These are phyloP conservation scores for Dromas ardeola DNA, from an alignment of 2,113 vertebrate species.

Conservation along the genomic window DNA sequence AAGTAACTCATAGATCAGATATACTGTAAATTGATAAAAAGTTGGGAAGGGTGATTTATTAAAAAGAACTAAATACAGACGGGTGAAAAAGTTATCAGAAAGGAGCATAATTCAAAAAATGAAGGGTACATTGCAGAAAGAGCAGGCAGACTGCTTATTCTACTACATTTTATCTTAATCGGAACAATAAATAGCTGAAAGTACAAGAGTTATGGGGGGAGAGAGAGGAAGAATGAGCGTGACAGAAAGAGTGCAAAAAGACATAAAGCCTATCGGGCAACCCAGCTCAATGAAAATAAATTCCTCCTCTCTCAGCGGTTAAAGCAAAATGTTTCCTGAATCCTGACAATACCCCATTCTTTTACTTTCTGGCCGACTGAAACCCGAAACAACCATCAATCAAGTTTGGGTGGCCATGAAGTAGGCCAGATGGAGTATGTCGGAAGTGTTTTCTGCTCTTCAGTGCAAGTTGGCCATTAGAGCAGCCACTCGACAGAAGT, in stretches of 20 bases:
- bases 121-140: background rate
- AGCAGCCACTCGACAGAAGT: background rate
- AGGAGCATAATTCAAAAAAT: background rate
- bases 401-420: background rate
- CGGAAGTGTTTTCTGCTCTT: background rate
- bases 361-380: background rate
- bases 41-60: background rate
- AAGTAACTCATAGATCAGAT: background rate
- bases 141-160: background rate
- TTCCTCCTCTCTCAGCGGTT: background rate
- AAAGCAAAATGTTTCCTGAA: constrained; percentile 13
- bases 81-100: background rate
- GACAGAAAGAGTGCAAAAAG: background rate
- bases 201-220: background rate
- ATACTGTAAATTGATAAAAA: background rate
- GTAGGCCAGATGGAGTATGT: background rate
- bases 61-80: background rate
- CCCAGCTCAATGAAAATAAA: background rate
- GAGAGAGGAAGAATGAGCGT: background rate
- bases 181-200: background rate
- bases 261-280: background rate
- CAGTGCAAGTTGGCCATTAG: background rate
- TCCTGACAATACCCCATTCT: background rate
- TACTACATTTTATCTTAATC: background rate
- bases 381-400: background rate